Base-by-base conservation (phyloP, 64 coral and sea anemone genomes). In the Acropora tenuis region DNA sequence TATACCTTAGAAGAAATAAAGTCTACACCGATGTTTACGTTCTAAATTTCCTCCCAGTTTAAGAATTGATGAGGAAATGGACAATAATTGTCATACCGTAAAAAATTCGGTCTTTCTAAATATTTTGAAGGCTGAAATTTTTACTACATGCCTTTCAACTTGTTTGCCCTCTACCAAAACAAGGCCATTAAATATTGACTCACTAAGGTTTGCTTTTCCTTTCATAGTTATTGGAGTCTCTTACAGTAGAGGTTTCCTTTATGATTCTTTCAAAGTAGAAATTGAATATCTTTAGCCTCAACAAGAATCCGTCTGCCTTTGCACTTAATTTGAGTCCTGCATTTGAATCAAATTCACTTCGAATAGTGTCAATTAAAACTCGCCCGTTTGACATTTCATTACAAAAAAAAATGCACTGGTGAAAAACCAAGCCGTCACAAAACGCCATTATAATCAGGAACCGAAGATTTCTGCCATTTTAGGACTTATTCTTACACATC, bases 1-100 rank as follows among this genome's bases (percentile, higher is more conserved):
- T 16, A 84, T 17, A 47, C 9, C 41, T 67, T 55, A 69, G 42
- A 43, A 19, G 57, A 68, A 67, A 47, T 80, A 5, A 8, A 80
- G 8, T 69, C 80, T 84, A 59, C 47, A 84, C 47, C 80, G 66
- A 60, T 7, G 2, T 66, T 61, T 82, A 40, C 43, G 59, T 84
- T 58, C 10, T 47, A 84, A 84, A 84, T 84, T 84, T 84, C 16
- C 80, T 68, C 47, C 48, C 46, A 84, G 80, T 8, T 84, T 17
- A 84, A 42, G 61, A 69, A 69, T 84, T 84, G n/a, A 16, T 43
- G 6, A 10, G 12, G 41, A 43, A 84, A 61, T 82, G 7, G 48
- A 12, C 52, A 61, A 82, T 82, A 61, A 41, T 19, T 12, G 63
- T 30, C 41, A 68, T 44, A 30, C 30, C 30, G 30, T 30, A 30